Evolutionary conservation across 2,113 vertebrate genomes (phyloP), one percentile per base, ranked within the genome.

Genomic region (Salvator merianae): DNA sequence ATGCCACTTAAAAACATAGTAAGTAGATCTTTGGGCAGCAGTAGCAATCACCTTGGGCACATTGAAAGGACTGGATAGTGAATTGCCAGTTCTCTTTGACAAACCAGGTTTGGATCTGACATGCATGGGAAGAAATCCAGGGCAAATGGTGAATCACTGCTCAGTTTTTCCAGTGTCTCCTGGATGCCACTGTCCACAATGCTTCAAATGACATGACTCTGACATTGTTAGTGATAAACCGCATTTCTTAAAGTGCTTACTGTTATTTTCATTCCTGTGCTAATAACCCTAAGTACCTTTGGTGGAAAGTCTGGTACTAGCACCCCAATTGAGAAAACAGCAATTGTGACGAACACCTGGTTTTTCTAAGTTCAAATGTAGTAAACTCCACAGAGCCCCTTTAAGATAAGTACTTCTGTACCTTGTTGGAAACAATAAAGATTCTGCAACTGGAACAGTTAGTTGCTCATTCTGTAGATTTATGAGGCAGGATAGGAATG

Each of bases 361-460:
- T 59, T 84, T 22, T 66, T 68, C 14, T 28, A 7, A 71, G 38
- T 71, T 69, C 72, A 70, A 74, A 74, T 28, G 0, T 65, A 36
- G 47, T 73, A 79, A 79, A 30, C 55, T 85, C 70, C 9, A 28
- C 20, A 62, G 77, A 34, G 65, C 36, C 72, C 76, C 65, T 83
- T 81, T 82, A 68, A 86, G 53, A 71, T 22, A 76, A 28, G 47
- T 82, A 32, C 43, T 50, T 78, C 68, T 76, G n/a, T 47, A 26
- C 63, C 75, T 79, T 10, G 62, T 82, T 86, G 73, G 30, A 32
- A 36, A 83, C 63, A 28, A 32, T 66, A 34, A 82, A 40, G 4
- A 76, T 86, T 72, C 30, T n/a, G n/a, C 0, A 1, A 24, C 38
- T 0, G 43, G 82, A 73, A 10, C 40, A 77, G 76, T 9, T 0